Evolutionary conservation across 2,888 invertebrate genomes (phyloP), one percentile per base, ranked within the genome.

Genomic region (Caenorhabditis drosophilae): DNA sequence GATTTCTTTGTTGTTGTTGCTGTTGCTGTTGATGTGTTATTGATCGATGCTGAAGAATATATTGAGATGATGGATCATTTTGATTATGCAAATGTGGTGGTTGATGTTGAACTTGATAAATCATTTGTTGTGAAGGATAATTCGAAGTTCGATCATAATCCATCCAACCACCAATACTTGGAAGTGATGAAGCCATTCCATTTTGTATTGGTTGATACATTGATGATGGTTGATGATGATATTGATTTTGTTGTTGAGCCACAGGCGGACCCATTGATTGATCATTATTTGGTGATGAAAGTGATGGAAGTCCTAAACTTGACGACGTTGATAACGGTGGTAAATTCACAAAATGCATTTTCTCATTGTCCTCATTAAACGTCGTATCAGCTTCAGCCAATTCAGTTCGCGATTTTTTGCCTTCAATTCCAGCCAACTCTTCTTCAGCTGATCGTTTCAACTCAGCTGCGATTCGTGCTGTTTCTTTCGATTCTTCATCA

Each of bases 401-500:
- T 35, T 63, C 62, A 15, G 58, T 42, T 22, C 46, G 40, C 27
- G 56, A 49, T n/a, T 22, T 46, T n/a, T 26, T 36, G 22, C 34
- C 46, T 9, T 59, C 59, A 15, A 51, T 26, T 22, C 49, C 58
- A 2, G 38, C 46, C 45, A 58, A 44, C 31, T 58, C 58, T 0
- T 46, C 25, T 26, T 71, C 67, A 2, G 64, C 59, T 11, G 48
- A 63, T 20, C 67, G 11, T 26, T 67, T 70, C 27, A 67, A 27
- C n/a, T 67, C 70, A 4, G 59, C 67, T 1, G 63, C 67, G 12
- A 70, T 70, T 34, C 66, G 46, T 2, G 67, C 67, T 47, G 62
- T 63, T 23, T 67, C 67, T 11, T 22, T 36, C 4, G 42, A 35
- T 4, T 57, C 52, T 15, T 62, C 66, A 4, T 64, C 66, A n/a